Conservation (phyloP, 2,113 vertebrate genomes). For the Trichomycterus rosablanca region DNA sequence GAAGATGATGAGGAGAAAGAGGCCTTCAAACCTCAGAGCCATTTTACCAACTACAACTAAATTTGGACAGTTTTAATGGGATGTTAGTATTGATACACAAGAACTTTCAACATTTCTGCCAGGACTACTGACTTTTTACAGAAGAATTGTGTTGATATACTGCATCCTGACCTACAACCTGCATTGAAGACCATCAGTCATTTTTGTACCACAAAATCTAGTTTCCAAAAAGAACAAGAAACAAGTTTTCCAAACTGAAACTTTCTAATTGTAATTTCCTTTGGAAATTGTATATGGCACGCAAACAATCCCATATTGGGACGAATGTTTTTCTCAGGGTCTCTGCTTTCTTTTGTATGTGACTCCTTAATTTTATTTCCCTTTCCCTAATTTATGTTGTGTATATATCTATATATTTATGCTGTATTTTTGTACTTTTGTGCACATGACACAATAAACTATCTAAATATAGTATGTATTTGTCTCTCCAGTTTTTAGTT, state of each 20-base stretch:
- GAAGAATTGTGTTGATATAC: conserved; percentile 1
- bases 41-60: conserved; percentile 52
- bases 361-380: conserved; percentile 38
- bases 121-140: conserved; percentile 5
- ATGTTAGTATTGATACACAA: neutral
- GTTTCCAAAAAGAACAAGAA: neutral
- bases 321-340: conserved; percentile 53
- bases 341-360: conserved; percentile 37
- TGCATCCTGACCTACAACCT: neutral
- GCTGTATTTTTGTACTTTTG: conserved; percentile 50
- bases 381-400: conserved; percentile 53
- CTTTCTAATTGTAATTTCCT: conserved; percentile 26
- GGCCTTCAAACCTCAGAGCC: conserved; percentile 36
- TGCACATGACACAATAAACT: conserved; percentile 44
- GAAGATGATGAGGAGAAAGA: neutral
- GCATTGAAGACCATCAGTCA: neutral
- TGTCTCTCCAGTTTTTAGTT: neutral
- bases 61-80: neutral
- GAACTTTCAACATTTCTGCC: neutral
- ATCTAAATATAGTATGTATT: conserved; percentile 20
- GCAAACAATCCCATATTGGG: conserved; percentile 57
- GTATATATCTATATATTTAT: conserved; percentile 52
- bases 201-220: neutral
- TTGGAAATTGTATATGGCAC: conserved; percentile 25
- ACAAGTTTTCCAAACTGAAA: neutral